Base-by-base conservation (phyloP, 2,888 invertebrate species). In the Volucella inflata region DNA sequence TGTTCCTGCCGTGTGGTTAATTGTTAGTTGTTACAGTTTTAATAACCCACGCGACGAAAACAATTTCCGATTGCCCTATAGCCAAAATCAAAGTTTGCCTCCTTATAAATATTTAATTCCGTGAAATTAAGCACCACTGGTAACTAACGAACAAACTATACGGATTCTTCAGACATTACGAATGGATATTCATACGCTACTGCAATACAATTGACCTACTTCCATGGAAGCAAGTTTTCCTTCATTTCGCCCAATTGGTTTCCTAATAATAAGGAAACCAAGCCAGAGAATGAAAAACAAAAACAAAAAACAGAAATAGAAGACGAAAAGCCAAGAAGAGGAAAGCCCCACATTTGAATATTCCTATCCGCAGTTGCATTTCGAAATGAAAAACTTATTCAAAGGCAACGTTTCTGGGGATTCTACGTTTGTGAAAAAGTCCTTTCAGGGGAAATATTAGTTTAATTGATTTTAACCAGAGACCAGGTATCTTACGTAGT, bases 31-130 rank as follows among this genome's bases (percentile, higher is more conserved):
- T 36, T 40, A 51, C 51, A 65, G 42, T 38, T 51, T 65, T 50
- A 51, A 65, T 51, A 10, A 65, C 21, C 16, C 17, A 14, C 40
- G 2, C 16, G 14, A 38, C 40, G 14, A 59, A 59, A 59, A 59
- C 57, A 59, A 59, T 40, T 65, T 9, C 10, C 14, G 6, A 30
- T 30, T 36, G 21, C 36, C n/a, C 36, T n/a, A 3, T 53, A 30
- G 30, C 6, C 6, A 21, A 30, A 4, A n/a, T 12, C 30, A 51
- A 3, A n/a, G 6, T n/a, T 57, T 3, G 8, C 8, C 11, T 44
- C n/a, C 55, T 68, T 44, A 68, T 68, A 53, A 53, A 68, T 55
- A 50, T 68, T 55, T 68, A 68, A 68, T 68, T 30, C 36, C 17
- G 44, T 62, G 30, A 44, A 30, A 53, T 62, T 72, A 72, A 53